These are phyloP conservation scores for Talpa occidentalis DNA, from an alignment of 2,113 vertebrate species.

Conservation along the genomic window DNA sequence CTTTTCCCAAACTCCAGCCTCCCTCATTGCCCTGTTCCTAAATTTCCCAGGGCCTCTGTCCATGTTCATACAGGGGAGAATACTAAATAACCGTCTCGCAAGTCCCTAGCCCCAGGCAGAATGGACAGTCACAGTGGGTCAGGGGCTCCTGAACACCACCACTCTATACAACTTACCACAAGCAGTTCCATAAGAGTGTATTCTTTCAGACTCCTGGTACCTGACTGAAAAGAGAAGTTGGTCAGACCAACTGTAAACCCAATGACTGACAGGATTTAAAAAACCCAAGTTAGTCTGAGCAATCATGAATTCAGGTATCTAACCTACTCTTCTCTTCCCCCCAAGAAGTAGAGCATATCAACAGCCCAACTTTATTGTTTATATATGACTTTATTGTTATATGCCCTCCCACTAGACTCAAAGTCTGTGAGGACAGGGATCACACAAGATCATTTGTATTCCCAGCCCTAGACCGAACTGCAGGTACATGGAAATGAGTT, in stretches of 20 bases:
- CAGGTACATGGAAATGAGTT: neutral
- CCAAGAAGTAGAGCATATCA: neutral
- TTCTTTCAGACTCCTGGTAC: slow-evolving; percentile 93
- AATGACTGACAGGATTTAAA: neutral
- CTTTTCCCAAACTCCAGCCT: neutral
- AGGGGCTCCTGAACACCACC: neutral
- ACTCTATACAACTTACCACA: slow-evolving; percentile 90
- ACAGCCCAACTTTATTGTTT: neutral
- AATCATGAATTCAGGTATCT: slow-evolving; percentile 5
- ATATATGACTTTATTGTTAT: neutral
- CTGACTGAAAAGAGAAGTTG: slow-evolving; percentile 89
- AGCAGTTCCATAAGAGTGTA: slow-evolving; percentile 98
- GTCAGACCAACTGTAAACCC: slow-evolving; percentile 40
- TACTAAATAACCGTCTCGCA: neutral
- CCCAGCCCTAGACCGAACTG: neutral
- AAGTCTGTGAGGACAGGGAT: neutral
- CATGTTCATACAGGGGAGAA: neutral
- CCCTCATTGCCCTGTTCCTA: slow-evolving; percentile 28
- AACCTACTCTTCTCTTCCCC: neutral
- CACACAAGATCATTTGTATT: neutral
- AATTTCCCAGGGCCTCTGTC: neutral
- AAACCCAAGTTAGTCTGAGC: neutral
- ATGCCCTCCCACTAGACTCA: neutral
- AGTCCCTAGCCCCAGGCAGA: neutral
- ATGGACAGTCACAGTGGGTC: neutral